These are phyloP conservation scores for Otus sunia DNA, from an alignment of 2,113 vertebrate species.

Conservation along the genomic window DNA sequence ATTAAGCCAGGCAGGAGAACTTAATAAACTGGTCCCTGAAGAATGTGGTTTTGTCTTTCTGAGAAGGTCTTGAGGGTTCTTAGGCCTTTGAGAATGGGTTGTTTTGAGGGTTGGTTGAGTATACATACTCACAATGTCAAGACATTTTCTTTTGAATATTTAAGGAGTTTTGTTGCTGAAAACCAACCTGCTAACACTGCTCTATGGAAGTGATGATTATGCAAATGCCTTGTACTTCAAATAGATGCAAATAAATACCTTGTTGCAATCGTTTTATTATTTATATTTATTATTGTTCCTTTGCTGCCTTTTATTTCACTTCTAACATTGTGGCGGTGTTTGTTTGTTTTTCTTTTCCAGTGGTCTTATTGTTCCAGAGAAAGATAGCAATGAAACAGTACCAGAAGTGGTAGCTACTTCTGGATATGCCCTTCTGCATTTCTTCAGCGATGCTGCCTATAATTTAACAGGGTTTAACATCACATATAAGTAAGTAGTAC, in stretches of 20 bases:
- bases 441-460: slow-evolving; percentile 98
- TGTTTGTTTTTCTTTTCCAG: slow-evolving; percentile 68
- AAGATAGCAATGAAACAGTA: slow-evolving; percentile 88
- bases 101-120: not conserved
- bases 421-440: slow-evolving; percentile 91
- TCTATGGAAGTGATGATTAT: not conserved
- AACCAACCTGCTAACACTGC: not conserved
- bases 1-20: not conserved
- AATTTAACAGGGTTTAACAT: slow-evolving; percentile 99
- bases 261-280: not conserved
- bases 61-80: not conserved
- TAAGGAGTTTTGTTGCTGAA: not conserved
- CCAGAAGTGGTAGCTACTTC: slow-evolving; percentile 92
- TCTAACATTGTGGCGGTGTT: not conserved
- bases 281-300: not conserved
- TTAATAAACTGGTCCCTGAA: not conserved
- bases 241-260: not conserved
- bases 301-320: not conserved
- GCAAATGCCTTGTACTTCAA: not conserved
- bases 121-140: rapidly evolving
- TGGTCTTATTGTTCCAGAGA: slow-evolving; percentile 94
- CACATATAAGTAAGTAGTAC: slow-evolving; percentile 84
- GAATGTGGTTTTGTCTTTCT: not conserved
- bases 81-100: rapidly evolving
- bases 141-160: not conserved